Percentiles rank a stretch among this genome's conserved stretches.
Evolutionary conservation across 2,888 invertebrate genomes (phyloP).

Genomic region (Phalera bucephala): DNA sequence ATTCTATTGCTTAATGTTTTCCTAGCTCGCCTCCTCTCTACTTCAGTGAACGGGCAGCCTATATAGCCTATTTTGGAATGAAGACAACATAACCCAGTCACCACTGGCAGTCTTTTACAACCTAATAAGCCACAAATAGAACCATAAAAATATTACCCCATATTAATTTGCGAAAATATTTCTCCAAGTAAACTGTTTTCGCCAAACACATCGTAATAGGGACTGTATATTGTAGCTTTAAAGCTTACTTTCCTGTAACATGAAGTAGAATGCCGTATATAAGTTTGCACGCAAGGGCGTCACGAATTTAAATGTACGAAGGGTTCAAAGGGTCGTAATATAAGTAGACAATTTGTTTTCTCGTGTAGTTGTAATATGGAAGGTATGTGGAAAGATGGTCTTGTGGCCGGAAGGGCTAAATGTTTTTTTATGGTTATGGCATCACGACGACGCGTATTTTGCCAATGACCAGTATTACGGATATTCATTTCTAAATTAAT

Average conservation of each 20-base stretch:
- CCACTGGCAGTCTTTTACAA: background rate
- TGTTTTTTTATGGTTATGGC: too few species aligned
- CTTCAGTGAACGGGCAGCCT: too few species aligned
- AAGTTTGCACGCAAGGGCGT: conserved; percentile 39
- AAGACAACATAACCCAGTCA: too few species aligned
- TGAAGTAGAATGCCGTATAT: conserved; percentile 28
- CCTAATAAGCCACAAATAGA: conserved; percentile 12
- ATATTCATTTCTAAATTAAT: too few species aligned
- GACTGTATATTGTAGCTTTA: conserved; percentile 14
- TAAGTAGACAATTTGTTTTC: background rate
- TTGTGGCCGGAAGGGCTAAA: too few species aligned
- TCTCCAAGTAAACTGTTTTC: conserved; percentile 6
- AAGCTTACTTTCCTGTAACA: conserved; percentile 19
- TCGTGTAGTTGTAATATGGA: background rate
- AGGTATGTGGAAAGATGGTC: too few species aligned
- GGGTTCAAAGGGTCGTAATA: conserved; percentile 7
- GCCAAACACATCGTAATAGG: conserved; percentile 12
- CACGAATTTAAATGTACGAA: conserved; percentile 39
- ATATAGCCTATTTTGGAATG: too few species aligned
- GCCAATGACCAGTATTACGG: too few species aligned
- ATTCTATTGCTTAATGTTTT: too few species aligned
- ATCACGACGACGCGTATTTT: too few species aligned
- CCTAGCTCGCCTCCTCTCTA: too few species aligned
- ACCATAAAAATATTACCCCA: conserved; percentile 22
- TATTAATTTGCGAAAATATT: conserved; percentile 43